These are phyloP conservation scores for Chondrosia reniformis DNA, from an alignment of 37 sponge, comb jelly and placozoan genomes.

Conservation along the genomic window DNA sequence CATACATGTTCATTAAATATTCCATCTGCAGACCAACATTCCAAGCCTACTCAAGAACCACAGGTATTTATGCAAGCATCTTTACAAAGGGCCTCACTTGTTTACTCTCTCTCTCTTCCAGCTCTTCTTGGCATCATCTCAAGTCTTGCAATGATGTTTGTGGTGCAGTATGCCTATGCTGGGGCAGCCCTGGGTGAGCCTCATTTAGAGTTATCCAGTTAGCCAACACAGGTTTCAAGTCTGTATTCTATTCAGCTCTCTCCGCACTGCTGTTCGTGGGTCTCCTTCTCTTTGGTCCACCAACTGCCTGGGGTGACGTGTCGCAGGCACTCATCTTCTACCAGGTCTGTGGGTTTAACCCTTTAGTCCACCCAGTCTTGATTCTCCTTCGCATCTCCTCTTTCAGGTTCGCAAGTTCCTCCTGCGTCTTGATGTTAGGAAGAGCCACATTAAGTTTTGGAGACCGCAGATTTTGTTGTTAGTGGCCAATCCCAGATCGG, in stretches of 20 bases:
- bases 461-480: constrained; percentile 88
- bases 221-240: too few relatives aligned
- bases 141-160: constrained; percentile 90
- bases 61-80: constrained; percentile 54
- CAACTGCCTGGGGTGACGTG: constrained; percentile 97
- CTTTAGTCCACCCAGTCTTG: not conserved
- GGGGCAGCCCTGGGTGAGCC: constrained; percentile 60
- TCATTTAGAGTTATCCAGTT: too few relatives aligned
- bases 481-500: constrained; percentile 87
- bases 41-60: constrained; percentile 58
- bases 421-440: constrained; percentile 88
- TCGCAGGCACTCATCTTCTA: constrained; percentile 99
- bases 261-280: constrained; percentile 76
- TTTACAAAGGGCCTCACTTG: not conserved
- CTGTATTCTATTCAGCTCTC: too few relatives aligned
- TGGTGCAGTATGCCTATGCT: constrained; percentile 72
- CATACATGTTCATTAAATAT: not conserved
- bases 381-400: not conserved
- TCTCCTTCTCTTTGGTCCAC: constrained; percentile 79
- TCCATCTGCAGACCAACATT: constrained; percentile 73
- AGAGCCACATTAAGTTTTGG: constrained; percentile 98
- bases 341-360: constrained; percentile 67
- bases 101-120: constrained; percentile 20
- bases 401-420: constrained; percentile 94
- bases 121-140: constrained; percentile 79